Percentiles rank a stretch among this genome's conserved stretches.
Evolutionary conservation across 2,888 invertebrate genomes (phyloP).

Genomic region (Macrosiphum euphorbiae): DNA sequence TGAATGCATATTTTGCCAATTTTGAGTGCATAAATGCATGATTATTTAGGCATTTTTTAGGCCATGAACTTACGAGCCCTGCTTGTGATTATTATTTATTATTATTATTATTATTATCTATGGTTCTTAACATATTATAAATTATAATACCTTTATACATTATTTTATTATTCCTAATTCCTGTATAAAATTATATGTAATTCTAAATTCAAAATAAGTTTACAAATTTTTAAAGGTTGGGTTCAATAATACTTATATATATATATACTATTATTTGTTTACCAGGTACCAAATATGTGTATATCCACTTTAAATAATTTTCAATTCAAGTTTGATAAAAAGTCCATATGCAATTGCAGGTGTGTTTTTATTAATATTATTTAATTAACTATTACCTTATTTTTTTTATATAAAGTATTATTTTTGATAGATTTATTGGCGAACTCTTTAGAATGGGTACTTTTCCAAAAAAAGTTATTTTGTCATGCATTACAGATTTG

Average conservation of each 20-base stretch:
- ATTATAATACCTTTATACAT: not conserved
- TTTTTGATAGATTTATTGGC: slow-evolving; percentile 32
- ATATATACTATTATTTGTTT: not conserved
- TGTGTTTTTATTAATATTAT: not conserved
- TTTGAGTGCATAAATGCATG: too few relatives aligned
- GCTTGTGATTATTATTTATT: too few relatives aligned
- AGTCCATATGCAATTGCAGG: not conserved
- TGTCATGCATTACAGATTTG: not conserved
- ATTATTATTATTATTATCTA: too few relatives aligned
- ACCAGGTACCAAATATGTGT: not conserved
- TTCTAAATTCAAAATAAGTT: not conserved
- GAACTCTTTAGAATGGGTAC: not conserved
- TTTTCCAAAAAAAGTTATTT: not conserved
- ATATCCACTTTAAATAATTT: not conserved
- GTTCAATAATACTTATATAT: not conserved
- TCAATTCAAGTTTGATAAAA: not conserved
- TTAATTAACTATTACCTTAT: not conserved
- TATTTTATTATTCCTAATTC: not conserved
- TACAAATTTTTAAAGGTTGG: not conserved
- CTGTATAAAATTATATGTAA: not conserved
- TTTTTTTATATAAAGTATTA: not conserved
- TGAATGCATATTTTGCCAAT: too few relatives aligned
- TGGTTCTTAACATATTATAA: not conserved
- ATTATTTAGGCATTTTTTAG: too few relatives aligned
- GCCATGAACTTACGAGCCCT: too few relatives aligned